Percentiles rank a stretch among this genome's conserved stretches.
Conservation (phyloP, 2,113 vertebrate species). For the Fulmarus glacialis region DNA sequence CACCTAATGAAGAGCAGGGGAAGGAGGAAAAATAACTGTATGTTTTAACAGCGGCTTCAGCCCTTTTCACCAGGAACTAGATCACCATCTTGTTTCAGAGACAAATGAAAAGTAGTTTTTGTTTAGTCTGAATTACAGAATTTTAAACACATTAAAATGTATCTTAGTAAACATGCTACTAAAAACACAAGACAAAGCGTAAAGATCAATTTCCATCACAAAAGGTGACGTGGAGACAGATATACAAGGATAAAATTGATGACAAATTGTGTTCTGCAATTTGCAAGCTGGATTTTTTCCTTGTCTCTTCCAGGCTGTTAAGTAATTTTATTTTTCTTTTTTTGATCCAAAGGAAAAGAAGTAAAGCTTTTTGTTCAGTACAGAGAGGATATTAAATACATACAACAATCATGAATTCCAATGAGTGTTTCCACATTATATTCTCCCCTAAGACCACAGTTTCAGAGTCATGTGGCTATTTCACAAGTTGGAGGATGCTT, state of each 20-base stretch:
- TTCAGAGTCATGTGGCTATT: background rate
- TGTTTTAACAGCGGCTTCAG: background rate
- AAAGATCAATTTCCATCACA: background rate
- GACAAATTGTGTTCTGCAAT: background rate
- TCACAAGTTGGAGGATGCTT: background rate
- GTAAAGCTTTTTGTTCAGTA: background rate
- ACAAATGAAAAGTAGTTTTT: background rate
- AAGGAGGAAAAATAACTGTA: rapidly evolving
- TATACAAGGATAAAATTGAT: background rate
- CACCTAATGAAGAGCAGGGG: background rate
- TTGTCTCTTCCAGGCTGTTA: background rate
- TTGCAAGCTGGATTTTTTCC: background rate
- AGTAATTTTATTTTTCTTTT: background rate
- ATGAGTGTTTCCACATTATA: background rate
- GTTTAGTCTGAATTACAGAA: background rate
- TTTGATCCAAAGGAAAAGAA: background rate
- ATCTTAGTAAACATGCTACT: background rate
- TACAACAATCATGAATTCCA: background rate
- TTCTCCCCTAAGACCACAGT: background rate
- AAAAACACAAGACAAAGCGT: background rate
- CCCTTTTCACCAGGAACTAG: background rate
- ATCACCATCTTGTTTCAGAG: background rate
- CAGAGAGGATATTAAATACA: background rate
- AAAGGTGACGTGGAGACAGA: background rate
- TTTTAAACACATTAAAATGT: background rate